phyloP scores from a whole-genome alignment of 2,797 vertebrate genomes.

The Mus minutoides region DNA sequence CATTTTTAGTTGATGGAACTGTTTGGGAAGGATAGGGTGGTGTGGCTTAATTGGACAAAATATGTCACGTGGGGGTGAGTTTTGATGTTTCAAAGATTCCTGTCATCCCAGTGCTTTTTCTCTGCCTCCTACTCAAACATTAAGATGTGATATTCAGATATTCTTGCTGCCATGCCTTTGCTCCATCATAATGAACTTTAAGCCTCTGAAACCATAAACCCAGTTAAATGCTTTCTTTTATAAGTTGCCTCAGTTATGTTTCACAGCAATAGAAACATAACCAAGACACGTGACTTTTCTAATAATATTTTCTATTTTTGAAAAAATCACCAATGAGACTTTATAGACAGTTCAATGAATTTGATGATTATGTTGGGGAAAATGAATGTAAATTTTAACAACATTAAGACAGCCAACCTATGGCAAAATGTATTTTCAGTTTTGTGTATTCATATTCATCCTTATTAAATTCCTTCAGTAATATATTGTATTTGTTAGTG shows the following conservation, averaged over 20 bases:
- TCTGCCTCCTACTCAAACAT: not conserved
- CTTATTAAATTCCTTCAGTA: not conserved
- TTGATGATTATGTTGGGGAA: not conserved
- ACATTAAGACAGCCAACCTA: not conserved
- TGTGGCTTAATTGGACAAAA: not conserved
- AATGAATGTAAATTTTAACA: not conserved
- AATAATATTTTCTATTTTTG: not conserved
- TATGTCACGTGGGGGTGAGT: not conserved
- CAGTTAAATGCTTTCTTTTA: not conserved
- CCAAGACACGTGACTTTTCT: not conserved
- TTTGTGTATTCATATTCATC: not conserved
- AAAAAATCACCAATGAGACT: not conserved
- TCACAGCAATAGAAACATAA: not conserved
- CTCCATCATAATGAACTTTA: not conserved
- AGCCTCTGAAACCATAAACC: not conserved
- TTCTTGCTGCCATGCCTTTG: not conserved
- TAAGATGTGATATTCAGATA: not conserved
- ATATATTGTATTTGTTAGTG: not conserved
- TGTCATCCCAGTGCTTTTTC: not conserved
- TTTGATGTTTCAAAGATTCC: not conserved
- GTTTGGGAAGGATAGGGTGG: not conserved
- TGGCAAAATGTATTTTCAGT: not conserved
- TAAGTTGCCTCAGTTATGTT: not conserved
- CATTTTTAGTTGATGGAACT: not conserved
- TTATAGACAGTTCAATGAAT: not conserved